These are phyloP conservation scores for Synanthedon tipuliformis DNA, from an alignment of 2,888 invertebrate genomes.

Conservation along the genomic window DNA sequence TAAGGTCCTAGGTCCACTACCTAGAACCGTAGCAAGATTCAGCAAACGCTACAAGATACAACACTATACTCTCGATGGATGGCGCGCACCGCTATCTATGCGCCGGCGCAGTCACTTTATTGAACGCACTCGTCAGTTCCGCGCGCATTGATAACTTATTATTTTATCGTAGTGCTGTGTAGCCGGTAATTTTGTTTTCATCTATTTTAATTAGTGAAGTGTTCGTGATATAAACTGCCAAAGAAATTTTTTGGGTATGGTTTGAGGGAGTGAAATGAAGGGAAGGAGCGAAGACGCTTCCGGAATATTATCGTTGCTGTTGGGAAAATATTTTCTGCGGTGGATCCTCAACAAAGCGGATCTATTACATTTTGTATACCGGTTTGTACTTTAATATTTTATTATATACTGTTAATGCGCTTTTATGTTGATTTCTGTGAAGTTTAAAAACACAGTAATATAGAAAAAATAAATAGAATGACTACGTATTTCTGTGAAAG, in stretches of 20 bases:
- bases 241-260: background rate
- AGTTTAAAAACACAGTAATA: too few relatives aligned
- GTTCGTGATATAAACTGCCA: background rate
- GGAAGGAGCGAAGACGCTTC: slow-evolving; percentile 30
- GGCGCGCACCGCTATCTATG: background rate
- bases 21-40: too few relatives aligned
- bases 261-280: slow-evolving; percentile 48
- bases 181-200: background rate
- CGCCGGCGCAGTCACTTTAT: background rate
- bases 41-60: background rate
- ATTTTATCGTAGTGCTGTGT: background rate
- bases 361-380: slow-evolving; percentile 72
- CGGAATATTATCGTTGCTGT: slow-evolving; percentile 45
- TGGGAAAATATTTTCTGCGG: slow-evolving; percentile 69
- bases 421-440: too few relatives aligned
- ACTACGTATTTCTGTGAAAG: too few relatives aligned
- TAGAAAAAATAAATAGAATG: too few relatives aligned
- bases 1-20: too few relatives aligned
- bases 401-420: background rate
- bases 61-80: background rate
- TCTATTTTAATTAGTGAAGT: background rate
- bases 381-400: slow-evolving; percentile 49
- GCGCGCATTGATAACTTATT: background rate
- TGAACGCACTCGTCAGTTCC: background rate
- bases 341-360: slow-evolving; percentile 75